Conservation (phyloP, 2,113 vertebrate genomes). For the Pelecanoides urinatrix region DNA sequence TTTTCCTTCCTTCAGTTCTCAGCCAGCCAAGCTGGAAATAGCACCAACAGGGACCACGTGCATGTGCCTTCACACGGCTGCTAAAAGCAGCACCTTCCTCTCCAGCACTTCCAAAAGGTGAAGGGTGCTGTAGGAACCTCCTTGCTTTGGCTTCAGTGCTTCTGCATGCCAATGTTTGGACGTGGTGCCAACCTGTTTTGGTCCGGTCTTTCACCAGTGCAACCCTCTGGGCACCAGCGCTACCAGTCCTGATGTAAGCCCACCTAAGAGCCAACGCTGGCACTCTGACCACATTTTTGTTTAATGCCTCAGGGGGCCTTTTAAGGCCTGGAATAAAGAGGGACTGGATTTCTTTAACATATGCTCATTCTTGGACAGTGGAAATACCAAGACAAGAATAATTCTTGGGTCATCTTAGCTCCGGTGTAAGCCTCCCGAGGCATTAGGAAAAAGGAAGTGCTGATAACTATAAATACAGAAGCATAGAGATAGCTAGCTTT, state of each 20-base stretch:
- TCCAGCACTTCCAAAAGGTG: background rate
- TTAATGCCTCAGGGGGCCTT: background rate
- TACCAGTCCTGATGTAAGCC: background rate
- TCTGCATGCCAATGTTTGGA: fast-evolving
- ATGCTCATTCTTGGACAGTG: background rate
- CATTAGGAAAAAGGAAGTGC: background rate
- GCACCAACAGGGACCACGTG: background rate
- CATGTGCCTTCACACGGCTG: background rate
- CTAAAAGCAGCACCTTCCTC: background rate
- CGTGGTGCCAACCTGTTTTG: fast-evolving
- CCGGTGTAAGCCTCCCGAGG: background rate
- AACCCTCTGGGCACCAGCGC: fast-evolving
- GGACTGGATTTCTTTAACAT: background rate
- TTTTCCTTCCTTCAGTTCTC: background rate
- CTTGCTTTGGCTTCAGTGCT: background rate
- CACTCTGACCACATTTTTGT: background rate
- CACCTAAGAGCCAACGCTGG: background rate
- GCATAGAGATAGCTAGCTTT: background rate
- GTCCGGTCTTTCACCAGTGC: background rate
- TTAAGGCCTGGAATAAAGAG: background rate
- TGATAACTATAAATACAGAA: background rate
- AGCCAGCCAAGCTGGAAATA: constrained; percentile 1
- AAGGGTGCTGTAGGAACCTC: background rate
- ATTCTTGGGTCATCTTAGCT: background rate
- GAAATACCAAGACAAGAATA: background rate